Percentiles rank a stretch among this genome's conserved stretches.
Conservation (phyloP, 2,888 invertebrate species). For the Erebia palarica region DNA sequence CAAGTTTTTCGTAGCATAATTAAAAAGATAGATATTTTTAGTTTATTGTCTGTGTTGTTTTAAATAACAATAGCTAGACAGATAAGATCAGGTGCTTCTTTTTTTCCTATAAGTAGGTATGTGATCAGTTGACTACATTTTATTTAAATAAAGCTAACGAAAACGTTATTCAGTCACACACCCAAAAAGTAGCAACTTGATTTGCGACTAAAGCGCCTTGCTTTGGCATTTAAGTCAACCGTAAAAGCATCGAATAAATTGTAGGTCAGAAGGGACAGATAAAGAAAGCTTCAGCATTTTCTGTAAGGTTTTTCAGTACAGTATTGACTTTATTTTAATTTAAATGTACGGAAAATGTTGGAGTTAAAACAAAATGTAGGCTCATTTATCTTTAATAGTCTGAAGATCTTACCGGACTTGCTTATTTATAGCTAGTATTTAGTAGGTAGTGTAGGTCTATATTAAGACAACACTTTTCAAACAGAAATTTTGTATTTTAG, state of each 20-base stretch:
- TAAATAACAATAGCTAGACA: not conserved
- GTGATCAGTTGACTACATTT: constrained; percentile 20
- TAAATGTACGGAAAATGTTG: constrained; percentile 22
- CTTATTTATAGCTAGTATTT: not conserved
- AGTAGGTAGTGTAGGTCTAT: not conserved
- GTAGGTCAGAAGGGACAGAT: constrained; percentile 81
- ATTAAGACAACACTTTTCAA: not conserved
- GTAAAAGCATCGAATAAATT: constrained; percentile 80
- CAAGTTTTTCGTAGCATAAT: not conserved
- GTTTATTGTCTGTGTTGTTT: not conserved
- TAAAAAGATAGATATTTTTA: not conserved
- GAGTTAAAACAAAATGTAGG: constrained; percentile 7
- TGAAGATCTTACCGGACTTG: not conserved
- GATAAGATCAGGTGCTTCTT: not conserved
- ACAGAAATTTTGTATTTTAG: not conserved
- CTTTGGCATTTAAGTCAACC: constrained; percentile 80
- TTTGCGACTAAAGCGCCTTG: constrained; percentile 63
- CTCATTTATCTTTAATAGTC: constrained; percentile 1
- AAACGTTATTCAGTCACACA: constrained; percentile 27
- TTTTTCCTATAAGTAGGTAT: not conserved
- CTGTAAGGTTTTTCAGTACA: constrained; percentile 67
- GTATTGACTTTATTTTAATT: constrained; percentile 55
- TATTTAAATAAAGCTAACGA: constrained; percentile 23
- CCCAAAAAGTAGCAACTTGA: constrained; percentile 62
- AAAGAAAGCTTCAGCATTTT: constrained; percentile 68